Percentiles rank a stretch among this genome's conserved stretches.
These are phyloP conservation scores for Malacosoma neustria DNA, from an alignment of 2,888 invertebrate genomes.

Conservation along the genomic window DNA sequence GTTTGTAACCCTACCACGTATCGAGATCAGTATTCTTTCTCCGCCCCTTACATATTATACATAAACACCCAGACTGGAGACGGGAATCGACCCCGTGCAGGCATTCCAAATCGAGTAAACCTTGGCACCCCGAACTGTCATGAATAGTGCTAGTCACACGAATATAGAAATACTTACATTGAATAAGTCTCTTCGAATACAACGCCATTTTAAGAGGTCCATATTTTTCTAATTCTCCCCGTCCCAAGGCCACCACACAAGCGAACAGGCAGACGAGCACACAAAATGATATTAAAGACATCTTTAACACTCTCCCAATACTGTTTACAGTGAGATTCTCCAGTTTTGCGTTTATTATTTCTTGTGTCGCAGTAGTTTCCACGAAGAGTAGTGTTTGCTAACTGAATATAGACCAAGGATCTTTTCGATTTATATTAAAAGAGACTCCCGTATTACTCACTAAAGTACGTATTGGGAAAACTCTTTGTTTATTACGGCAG, in stretches of 20 bases:
- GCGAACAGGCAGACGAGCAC: slow-evolving; percentile 7
- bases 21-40: no score
- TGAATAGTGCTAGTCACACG: no score
- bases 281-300: slow-evolving; percentile 6
- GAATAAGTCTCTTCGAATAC: slow-evolving; percentile 8
- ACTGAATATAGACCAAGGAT: neutral
- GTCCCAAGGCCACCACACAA: slow-evolving; percentile 5
- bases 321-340: neutral
- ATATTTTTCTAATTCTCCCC: slow-evolving; percentile 12
- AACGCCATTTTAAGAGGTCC: slow-evolving; percentile 10
- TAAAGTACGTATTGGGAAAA: neutral
- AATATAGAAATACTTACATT: slow-evolving; percentile 7
- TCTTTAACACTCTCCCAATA: neutral
- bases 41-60: no score
- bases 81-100: no score
- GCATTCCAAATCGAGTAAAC: no score
- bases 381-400: neutral
- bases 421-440: neutral
- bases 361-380: neutral
- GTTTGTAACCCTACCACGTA: no score
- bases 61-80: no score
- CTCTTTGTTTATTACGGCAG: neutral
- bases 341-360: neutral
- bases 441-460: neutral
- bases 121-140: no score